phyloP scores from a whole-genome alignment of 2,113 vertebrate genomes.

The Platanista minor region DNA sequence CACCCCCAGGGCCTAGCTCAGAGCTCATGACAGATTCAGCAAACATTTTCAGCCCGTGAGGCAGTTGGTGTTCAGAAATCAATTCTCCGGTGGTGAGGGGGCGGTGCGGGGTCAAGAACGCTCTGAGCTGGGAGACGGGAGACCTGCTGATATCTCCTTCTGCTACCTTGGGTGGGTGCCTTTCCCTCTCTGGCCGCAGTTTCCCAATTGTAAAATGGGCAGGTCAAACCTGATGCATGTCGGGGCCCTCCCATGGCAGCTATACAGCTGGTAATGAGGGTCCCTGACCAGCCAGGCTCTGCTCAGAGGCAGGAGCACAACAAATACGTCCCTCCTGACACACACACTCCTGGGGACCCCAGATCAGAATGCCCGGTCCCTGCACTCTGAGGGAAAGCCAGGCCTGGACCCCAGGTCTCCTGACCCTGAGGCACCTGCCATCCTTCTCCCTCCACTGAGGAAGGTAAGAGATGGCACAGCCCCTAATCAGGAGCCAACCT shows the following conservation, averaged over 20 bases:
- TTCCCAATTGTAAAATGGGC: background rate
- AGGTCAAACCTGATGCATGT: background rate
- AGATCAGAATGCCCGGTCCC: background rate
- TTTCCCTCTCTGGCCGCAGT: background rate
- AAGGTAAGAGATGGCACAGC: background rate
- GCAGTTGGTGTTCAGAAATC: background rate
- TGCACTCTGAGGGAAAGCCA: background rate
- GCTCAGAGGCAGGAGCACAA: background rate
- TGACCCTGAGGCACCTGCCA: background rate
- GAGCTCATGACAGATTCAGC: background rate
- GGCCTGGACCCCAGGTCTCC: background rate
- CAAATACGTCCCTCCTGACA: background rate
- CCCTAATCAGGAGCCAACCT: background rate
- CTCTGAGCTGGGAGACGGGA: background rate
- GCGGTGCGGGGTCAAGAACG: background rate
- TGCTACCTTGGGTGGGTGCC: background rate
- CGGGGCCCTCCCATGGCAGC: background rate
- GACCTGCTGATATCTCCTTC: background rate
- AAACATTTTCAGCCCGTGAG: background rate
- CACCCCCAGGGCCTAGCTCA: background rate
- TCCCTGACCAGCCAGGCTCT: background rate
- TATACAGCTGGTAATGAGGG: background rate
- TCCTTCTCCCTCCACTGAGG: background rate
- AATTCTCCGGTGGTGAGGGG: background rate
- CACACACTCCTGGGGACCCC: accelerated